Conservation (phyloP, 2,113 vertebrate species). For the Gracilinanus agilis region DNA sequence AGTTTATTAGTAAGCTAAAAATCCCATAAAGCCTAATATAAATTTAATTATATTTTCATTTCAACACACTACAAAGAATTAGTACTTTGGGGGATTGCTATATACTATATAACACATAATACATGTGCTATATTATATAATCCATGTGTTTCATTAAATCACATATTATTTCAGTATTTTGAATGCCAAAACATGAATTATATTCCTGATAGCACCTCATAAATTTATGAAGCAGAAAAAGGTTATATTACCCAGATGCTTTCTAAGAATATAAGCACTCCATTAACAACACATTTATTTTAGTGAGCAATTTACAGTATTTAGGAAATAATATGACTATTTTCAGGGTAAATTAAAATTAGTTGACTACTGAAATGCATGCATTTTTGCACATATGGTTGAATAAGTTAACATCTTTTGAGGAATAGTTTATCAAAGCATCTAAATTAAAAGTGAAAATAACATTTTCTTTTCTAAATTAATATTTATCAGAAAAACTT, state of each 20-base stretch:
- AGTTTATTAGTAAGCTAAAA: background rate
- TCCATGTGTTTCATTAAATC: slow-evolving; percentile 39
- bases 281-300: background rate
- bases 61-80: background rate
- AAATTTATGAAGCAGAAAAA: slow-evolving; percentile 57
- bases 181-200: slow-evolving; percentile 53
- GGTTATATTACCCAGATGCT: background rate
- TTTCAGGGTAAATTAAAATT: background rate
- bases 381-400: background rate
- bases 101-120: background rate
- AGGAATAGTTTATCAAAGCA: background rate
- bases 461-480: background rate
- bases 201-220: slow-evolving; percentile 39
- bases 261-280: background rate
- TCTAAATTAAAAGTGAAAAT: background rate
- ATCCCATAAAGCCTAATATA: background rate
- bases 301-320: background rate
- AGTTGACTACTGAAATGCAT: background rate
- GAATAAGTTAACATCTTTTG: background rate
- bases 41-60: background rate
- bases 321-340: background rate
- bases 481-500: background rate
- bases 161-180: slow-evolving; percentile 10
- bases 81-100: background rate
- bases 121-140: background rate